phyloP scores from a whole-genome alignment of 1,140 invertebrate species.

The Chymomyza costata region DNA sequence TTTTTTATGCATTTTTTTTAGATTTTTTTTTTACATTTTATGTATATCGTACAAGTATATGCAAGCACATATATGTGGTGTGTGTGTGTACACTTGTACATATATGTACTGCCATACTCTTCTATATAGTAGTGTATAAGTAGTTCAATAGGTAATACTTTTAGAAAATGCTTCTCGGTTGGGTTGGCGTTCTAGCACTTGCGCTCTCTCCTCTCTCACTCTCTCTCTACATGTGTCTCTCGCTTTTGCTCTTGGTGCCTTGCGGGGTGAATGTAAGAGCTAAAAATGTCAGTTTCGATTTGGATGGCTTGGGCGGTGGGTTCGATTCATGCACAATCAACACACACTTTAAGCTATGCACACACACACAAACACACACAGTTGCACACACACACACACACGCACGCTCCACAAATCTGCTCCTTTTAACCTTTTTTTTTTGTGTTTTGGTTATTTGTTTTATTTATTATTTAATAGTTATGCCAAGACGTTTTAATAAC shows the following conservation, averaged over 20 bases:
- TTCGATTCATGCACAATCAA: conserved; percentile 15
- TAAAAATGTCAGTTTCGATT: conserved; percentile 71
- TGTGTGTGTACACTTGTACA: conserved; percentile 2
- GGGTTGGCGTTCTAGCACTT: background rate
- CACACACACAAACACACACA: background rate
- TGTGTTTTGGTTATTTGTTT: too few species aligned
- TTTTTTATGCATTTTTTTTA: conserved; percentile 11
- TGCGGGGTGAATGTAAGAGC: conserved; percentile 69
- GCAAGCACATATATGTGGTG: conserved; percentile 14
- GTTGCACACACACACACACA: background rate
- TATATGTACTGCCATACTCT: too few species aligned
- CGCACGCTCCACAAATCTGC: too few species aligned
- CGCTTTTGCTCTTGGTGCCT: conserved; percentile 29
- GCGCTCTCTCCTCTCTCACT: conserved; percentile 11
- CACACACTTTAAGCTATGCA: background rate
- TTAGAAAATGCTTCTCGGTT: conserved; percentile 44
- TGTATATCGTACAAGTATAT: conserved; percentile 10
- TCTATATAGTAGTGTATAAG: too few species aligned
- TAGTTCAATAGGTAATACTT: conserved; percentile 45
- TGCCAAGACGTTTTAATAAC: conserved; percentile 37
- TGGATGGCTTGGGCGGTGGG: conserved; percentile 53
- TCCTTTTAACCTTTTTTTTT: too few species aligned
- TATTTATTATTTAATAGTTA: too few species aligned
- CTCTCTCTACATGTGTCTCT: conserved; percentile 7
- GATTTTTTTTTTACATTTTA: conserved; percentile 15